Evolutionary conservation across 2,797 vertebrate genomes (phyloP).

Genomic region (Spinus olivaceus): DNA sequence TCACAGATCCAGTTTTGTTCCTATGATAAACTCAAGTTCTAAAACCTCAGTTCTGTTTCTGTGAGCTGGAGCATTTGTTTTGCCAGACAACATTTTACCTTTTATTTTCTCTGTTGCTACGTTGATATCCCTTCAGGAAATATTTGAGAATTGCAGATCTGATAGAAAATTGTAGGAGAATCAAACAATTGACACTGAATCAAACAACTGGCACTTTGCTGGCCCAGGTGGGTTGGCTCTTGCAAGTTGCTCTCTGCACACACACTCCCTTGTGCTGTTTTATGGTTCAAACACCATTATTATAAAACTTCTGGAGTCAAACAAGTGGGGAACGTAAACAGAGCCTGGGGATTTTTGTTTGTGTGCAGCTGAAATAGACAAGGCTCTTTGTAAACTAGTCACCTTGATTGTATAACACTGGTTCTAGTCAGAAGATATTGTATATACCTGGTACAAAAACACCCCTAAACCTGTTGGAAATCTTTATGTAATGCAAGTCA

Average conservation of each 20-base stretch:
- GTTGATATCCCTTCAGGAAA: neutral
- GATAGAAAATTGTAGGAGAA: neutral
- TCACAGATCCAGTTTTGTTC: neutral
- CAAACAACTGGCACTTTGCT: neutral
- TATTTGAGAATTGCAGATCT: neutral
- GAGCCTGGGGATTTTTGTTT: neutral
- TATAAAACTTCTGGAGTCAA: neutral
- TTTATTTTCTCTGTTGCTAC: neutral
- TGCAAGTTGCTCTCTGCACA: neutral
- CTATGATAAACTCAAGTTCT: neutral
- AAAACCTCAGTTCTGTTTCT: neutral
- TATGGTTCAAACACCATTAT: neutral
- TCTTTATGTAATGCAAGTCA: neutral
- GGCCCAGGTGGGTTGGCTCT: neutral
- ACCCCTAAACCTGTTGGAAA: neutral
- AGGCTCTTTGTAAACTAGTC: neutral
- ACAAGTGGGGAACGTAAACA: neutral
- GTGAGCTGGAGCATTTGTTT: neutral
- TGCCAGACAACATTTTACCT: neutral
- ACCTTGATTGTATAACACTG: neutral
- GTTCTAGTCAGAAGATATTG: neutral
- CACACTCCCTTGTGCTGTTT: neutral
- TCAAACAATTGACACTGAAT: neutral
- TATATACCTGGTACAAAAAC: neutral
- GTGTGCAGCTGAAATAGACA: neutral